Percentiles rank a stretch among this genome's conserved stretches.
Conservation (phyloP, 2,113 vertebrate species). For the Turdus rufiventris region DNA sequence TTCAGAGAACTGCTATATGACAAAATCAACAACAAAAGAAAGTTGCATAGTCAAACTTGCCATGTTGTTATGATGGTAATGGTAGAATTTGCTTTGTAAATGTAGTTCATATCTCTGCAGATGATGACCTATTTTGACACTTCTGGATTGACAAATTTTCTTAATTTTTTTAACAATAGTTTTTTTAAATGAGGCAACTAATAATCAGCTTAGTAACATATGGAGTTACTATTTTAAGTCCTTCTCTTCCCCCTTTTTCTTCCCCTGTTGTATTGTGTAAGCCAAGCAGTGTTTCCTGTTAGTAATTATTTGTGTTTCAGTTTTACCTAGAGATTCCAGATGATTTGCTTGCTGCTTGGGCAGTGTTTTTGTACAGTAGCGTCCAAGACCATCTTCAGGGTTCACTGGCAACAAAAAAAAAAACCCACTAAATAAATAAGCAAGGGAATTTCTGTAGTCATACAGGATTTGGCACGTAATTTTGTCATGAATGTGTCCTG, state of each 20-base stretch:
- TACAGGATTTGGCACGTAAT: not conserved
- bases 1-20: not conserved
- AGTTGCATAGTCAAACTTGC: not conserved
- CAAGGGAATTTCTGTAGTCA: not conserved
- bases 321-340: constrained; percentile 5
- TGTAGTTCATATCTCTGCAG: not conserved
- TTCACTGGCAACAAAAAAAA: not conserved
- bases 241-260: not conserved
- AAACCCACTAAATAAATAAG: not conserved
- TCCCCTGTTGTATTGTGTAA: not conserved
- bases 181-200: not conserved
- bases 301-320: constrained; percentile 21
- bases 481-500: not conserved
- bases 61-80: not conserved
- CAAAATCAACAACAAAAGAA: not conserved
- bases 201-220: not conserved
- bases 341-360: not conserved
- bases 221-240: constrained; percentile 8
- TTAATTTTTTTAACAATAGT: not conserved
- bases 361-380: not conserved
- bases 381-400: not conserved
- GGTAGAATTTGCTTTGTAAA: not conserved
- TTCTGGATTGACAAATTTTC: not conserved
- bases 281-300: constrained; percentile 31
- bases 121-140: not conserved